Percentiles rank a stretch among this genome's conserved stretches.
Conservation (phyloP, 1,140 invertebrate species). For the Dreissena rostriformis region DNA sequence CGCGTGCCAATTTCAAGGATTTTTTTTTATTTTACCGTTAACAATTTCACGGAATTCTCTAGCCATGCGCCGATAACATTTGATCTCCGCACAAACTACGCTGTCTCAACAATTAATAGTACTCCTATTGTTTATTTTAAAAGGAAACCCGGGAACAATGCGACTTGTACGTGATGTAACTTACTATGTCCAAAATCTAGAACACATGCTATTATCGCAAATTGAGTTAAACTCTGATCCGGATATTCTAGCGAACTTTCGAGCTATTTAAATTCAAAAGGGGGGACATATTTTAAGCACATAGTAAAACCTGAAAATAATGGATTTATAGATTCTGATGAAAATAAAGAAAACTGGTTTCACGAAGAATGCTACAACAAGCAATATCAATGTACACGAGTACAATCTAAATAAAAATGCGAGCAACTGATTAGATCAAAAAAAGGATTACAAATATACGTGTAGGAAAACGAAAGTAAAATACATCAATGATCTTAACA, state of each 20-base stretch:
- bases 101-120: too few relatives aligned
- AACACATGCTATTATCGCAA: too few relatives aligned
- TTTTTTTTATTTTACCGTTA: too few relatives aligned
- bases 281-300: background rate
- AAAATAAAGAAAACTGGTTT: conserved; percentile 3
- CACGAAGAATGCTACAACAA: conserved; percentile 3
- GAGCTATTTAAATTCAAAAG: background rate
- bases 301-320: background rate
- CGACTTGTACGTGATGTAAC: too few relatives aligned
- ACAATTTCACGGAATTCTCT: too few relatives aligned
- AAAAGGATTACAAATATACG: conserved; percentile 15
- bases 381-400: background rate
- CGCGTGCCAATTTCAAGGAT: too few relatives aligned
- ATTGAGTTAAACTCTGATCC: too few relatives aligned
- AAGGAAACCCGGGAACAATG: too few relatives aligned
- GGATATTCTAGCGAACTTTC: conserved; percentile 2
- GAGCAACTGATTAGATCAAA: background rate
- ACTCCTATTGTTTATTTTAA: too few relatives aligned
- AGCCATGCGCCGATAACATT: too few relatives aligned
- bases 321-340: background rate
- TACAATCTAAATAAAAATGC: background rate
- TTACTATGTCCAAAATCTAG: too few relatives aligned
- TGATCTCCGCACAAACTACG: too few relatives aligned
- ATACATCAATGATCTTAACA: background rate
- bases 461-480: conserved; percentile 22